Evolutionary conservation across 2,888 invertebrate species (phyloP), one percentile per base, ranked within the genome.

Genomic region (Scrobipalpa atriplicella): DNA sequence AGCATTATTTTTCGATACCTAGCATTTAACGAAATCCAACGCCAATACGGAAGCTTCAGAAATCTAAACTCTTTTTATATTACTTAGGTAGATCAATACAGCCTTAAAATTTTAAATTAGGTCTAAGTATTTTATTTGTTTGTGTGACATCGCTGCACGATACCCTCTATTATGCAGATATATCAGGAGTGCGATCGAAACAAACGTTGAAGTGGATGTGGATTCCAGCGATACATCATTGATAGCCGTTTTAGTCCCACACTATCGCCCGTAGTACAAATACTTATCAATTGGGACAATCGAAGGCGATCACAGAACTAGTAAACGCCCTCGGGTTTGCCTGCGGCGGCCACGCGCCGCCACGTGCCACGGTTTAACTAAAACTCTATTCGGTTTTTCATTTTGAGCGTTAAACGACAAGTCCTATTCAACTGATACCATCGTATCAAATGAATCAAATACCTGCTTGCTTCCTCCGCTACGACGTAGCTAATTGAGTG

Each of bases 331-430:
- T 16, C 56, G 43, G 36, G 7, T 52, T 18, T 62, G 38, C 62
- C 52, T 54, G 51, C 13, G 51, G 51, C 36, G 18, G 66, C 11
- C 78, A 72, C 73, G 74, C 70, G 78, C 7, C 71, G 1, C 2
- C 79, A 69, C 77, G 80, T 77, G 80, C 43, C 76, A 16, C 71
- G 73, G 72, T 78, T 80, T 79, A 78, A 73, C 72, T 69, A 73
- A 76, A 72, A n/a, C 69, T 67, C 71, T 67, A 69, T 71, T 68
- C 67, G 62, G 61, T 66, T 70, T 71, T 73, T 72, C 71, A 74
- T 68, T 72, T 67, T 66, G 63, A 65, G 65, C 70, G 62, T 67
- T 71, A 69, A 58, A 38, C 58, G 58, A 58, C 58, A 68, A 66
- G 58, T 56, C 58, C 62, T 64, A 58, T 56, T 58, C 66, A 64